Base-by-base conservation (phyloP, 2,888 invertebrate genomes). In the Acanthoscelides obtectus region DNA sequence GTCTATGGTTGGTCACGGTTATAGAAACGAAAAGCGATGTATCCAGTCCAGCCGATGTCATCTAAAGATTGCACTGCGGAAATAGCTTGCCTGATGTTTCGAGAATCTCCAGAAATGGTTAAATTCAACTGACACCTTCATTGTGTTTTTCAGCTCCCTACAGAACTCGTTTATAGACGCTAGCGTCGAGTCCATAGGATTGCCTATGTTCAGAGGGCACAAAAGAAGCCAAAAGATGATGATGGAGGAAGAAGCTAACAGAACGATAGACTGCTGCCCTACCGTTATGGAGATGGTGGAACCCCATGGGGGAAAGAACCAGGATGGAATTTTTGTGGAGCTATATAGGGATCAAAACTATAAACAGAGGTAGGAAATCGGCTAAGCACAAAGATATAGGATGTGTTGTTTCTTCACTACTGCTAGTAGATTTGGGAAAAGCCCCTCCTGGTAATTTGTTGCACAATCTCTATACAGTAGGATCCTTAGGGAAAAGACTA, bases 251-350 rank as follows among this genome's bases (percentile, higher is more conserved):
- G 64, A 22, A 6, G 12, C 64, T 20, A 74, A 73, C 66, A 25
- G 67, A 20, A 66, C 87, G 63, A 90, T 90, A 73, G 93, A 94
- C 82, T 96, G 96, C 86, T 96, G 95, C 85, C 95, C 95, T 66
- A 90, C 93, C 25, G 89, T 92, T 69, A 87, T 90, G 79, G 93
- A 94, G 84, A 92, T 93, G 89, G 90, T 92, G 76, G 91, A 92
- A 81, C 94, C 94, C 69, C 88, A 88, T 75, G 94, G 93, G 70
- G 95, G 95, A 77, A 89, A 90, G 76, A 94, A 93, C 80, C 90
- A 90, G 80, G 88, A 91, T 77, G 91, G 90, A 72, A 88, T 90
- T 81, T 91, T 89, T 84, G 92, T 95, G 69, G 91, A 93, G 78
- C 88, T 95, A 22, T 95, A 92, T 86, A 89, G 92, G 76, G 91